Percentiles rank a stretch among this genome's conserved stretches.
Evolutionary conservation across 1,140 invertebrate genomes (phyloP).

Genomic region (Brachionus calyciflorus): DNA sequence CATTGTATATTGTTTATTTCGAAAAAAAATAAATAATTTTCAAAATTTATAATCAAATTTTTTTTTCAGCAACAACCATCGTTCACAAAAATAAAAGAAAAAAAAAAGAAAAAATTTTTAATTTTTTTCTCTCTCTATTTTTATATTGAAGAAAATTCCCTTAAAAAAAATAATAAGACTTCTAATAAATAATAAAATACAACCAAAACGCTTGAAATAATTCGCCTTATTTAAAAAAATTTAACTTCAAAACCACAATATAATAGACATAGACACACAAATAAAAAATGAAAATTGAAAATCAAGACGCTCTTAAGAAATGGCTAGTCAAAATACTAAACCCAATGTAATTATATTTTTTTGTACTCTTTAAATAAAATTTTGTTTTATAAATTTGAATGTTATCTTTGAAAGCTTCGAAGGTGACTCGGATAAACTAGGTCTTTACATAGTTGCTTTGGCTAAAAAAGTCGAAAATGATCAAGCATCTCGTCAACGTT

Average conservation of each 20-base stretch:
- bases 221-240: too few species aligned
- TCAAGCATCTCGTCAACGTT: conserved; percentile 24
- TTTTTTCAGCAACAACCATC: conserved; percentile 23
- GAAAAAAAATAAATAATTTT: too few species aligned
- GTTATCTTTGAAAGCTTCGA: conserved; percentile 4
- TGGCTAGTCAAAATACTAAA: conserved; percentile 31
- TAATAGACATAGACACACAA: too few species aligned
- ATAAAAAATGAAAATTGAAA: conserved; percentile 40
- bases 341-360: conserved; percentile 26
- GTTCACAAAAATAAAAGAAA: too few species aligned
- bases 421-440: conserved; percentile 39
- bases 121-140: too few species aligned
- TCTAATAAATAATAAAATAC: too few species aligned
- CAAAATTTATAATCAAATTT: conserved; percentile 30
- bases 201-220: too few species aligned
- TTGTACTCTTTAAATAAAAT: neutral
- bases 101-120: too few species aligned
- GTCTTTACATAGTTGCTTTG: conserved; percentile 21
- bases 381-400: neutral
- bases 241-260: too few species aligned
- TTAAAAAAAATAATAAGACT: too few species aligned
- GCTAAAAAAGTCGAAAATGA: conserved; percentile 42
- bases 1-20: too few species aligned
- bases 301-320: conserved; percentile 33
- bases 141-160: too few species aligned